A percentile compares a stretch with the other conserved stretches of the same genome.
These are phyloP conservation scores for Theristicus caerulescens DNA, from an alignment of 2,113 vertebrate genomes.

Conservation along the genomic window DNA sequence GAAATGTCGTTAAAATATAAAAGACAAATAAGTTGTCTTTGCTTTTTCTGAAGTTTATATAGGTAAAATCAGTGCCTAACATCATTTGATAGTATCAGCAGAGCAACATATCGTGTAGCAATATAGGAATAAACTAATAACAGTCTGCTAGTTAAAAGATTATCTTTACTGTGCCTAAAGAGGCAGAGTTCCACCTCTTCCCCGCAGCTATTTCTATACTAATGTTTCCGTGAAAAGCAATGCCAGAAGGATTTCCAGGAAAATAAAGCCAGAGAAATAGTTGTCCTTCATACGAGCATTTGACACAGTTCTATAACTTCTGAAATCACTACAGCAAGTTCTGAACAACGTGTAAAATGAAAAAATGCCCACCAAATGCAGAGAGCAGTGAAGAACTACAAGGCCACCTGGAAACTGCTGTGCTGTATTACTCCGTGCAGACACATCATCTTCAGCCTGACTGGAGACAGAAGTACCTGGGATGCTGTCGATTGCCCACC, in stretches of 20 bases:
- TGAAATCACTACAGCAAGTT: background rate
- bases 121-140: background rate
- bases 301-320: constrained; percentile 1
- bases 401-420: background rate
- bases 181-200: background rate
- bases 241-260: background rate
- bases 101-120: background rate
- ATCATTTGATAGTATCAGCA: background rate
- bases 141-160: background rate
- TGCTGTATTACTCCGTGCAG: fast-evolving
- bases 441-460: background rate
- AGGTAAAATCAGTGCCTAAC: background rate
- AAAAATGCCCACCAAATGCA: background rate
- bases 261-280: constrained; percentile 17
- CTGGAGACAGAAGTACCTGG: background rate
- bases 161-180: background rate
- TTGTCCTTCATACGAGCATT: background rate
- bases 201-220: background rate
- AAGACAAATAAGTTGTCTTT: background rate
- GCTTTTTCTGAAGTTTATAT: background rate
- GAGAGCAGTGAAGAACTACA: background rate
- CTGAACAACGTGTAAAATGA: background rate
- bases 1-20: background rate
- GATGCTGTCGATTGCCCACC: background rate
- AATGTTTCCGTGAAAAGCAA: background rate